phyloP scores from a whole-genome alignment of 2,888 invertebrate genomes.

The Nomada fucata region DNA sequence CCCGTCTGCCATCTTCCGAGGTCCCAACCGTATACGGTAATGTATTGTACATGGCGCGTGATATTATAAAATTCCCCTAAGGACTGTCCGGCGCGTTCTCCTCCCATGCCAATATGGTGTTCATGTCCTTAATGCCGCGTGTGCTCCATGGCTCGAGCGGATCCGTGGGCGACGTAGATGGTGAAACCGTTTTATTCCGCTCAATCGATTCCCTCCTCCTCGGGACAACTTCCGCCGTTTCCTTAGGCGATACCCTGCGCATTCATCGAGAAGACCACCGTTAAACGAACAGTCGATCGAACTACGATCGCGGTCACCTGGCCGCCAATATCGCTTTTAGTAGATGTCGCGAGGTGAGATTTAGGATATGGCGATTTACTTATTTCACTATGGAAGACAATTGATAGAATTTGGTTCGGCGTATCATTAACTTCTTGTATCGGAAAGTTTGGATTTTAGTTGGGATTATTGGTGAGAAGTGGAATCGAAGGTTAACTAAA shows the following conservation, averaged over 20 bases:
- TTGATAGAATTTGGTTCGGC: too few species aligned
- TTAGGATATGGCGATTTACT: too few species aligned
- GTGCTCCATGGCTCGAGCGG: slow-evolving; percentile 91
- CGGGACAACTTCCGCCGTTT: slow-evolving; percentile 69
- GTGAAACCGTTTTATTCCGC: slow-evolving; percentile 68
- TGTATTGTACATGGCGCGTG: slow-evolving; percentile 5
- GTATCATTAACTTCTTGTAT: too few species aligned
- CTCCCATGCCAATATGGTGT: slow-evolving; percentile 88
- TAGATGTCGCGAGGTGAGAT: too few species aligned
- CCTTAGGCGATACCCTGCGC: slow-evolving; percentile 85
- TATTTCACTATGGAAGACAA: too few species aligned
- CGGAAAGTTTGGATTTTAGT: too few species aligned
- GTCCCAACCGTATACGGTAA: too few species aligned
- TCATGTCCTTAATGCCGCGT: slow-evolving; percentile 89
- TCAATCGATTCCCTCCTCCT: slow-evolving; percentile 80
- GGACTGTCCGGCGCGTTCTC: slow-evolving; percentile 86
- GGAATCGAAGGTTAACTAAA: too few species aligned
- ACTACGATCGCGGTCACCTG: slow-evolving; percentile 18
- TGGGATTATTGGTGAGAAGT: too few species aligned
- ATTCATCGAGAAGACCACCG: slow-evolving; percentile 52
- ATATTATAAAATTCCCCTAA: slow-evolving; percentile 77
- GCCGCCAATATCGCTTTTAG: neutral
- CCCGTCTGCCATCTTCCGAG: too few species aligned
- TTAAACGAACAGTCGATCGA: slow-evolving; percentile 47
- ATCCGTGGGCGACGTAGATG: slow-evolving; percentile 84